Base-by-base conservation (phyloP, 2,797 vertebrate species). In the Geotrypetes seraphini region DNA sequence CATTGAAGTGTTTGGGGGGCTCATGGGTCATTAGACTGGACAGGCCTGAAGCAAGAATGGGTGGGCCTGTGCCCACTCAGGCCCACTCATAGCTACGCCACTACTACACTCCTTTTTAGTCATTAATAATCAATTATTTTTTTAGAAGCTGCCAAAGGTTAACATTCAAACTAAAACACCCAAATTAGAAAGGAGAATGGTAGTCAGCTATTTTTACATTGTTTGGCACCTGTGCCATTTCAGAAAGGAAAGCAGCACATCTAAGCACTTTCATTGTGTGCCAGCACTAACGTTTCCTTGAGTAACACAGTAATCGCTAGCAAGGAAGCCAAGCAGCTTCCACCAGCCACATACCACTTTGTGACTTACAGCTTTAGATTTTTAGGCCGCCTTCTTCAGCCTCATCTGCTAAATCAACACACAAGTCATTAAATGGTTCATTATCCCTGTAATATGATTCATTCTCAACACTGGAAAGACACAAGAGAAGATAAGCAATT, bases 361-460 rank as follows among this genome's bases (percentile, higher is more conserved):
- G 41, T 76, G 73, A 77, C 67, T 78, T 79, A 79, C 8, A 23
- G 50, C 53, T 69, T 75, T 68, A 47, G 63, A 66, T 71, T 75
- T 78, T 75, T 70, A 71, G 74, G 72, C 70, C 75, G 70, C 64
- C 65, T 77, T 79, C 58, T 74, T 63, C 35, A 61, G 58, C 53
- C 57, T n/a, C 5, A 12, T 64, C 68, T 76, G 75, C 88, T 85
- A 85, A 86, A 90, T 88, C 83, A 85, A 76, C 74, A 78, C 63
- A 70, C 50, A 70, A 66, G 77, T 69, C 76, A 79, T 84, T 83
- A 86, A 82, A 79, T 63, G 75, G 60, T 65, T 82, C 79, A 80
- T 87, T 86, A 86, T 86, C 63, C 62, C 49, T 57, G 53, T 76
- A 75, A 82, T 73, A 74, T 61, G 69, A 84, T 83, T 83, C 67